A percentile compares a stretch with the other conserved stretches of the same genome.
These are phyloP conservation scores for Lamproptera curius DNA, from an alignment of 2,888 invertebrate species.

Conservation along the genomic window DNA sequence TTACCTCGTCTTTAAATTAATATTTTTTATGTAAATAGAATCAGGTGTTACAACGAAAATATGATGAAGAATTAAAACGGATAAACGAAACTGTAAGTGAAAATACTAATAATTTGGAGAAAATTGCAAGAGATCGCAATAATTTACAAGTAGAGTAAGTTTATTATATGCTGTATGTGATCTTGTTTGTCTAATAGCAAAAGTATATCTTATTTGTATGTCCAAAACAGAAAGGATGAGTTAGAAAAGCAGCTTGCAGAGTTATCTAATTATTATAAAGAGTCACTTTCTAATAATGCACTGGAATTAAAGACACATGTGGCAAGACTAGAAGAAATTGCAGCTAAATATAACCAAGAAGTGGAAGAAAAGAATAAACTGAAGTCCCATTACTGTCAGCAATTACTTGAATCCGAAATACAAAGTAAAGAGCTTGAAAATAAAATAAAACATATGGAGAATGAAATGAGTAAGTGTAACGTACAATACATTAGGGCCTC, in stretches of 20 bases:
- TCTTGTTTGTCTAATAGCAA: too few relatives aligned
- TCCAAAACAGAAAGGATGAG: constrained; percentile 51
- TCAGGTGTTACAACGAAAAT: constrained; percentile 47
- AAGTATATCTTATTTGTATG: not conserved
- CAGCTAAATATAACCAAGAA: constrained; percentile 48
- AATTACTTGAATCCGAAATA: constrained; percentile 46
- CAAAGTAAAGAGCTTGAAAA: constrained; percentile 36
- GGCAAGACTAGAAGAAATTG: constrained; percentile 46
- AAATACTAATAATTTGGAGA: constrained; percentile 54
- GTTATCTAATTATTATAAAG: constrained; percentile 48
- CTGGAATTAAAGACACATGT: constrained; percentile 44
- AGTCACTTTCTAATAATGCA: constrained; percentile 46
- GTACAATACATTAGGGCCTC: too few relatives aligned
- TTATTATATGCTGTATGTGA: too few relatives aligned
- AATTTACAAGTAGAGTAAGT: constrained; percentile 61
- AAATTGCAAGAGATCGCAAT: constrained; percentile 54
- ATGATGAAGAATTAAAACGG: constrained; percentile 51
- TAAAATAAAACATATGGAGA: constrained; percentile 37
- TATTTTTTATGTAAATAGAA: constrained; percentile 41
- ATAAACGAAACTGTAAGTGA: constrained; percentile 54
- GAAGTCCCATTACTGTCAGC: constrained; percentile 35
- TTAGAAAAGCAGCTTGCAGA: constrained; percentile 52
- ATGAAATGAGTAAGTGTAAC: constrained; percentile 4
- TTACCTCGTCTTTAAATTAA: too few relatives aligned
- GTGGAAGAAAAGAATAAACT: constrained; percentile 42